Evolutionary conservation across 2,113 vertebrate species (phyloP).

Genomic region (Pelecanoides urinatrix): DNA sequence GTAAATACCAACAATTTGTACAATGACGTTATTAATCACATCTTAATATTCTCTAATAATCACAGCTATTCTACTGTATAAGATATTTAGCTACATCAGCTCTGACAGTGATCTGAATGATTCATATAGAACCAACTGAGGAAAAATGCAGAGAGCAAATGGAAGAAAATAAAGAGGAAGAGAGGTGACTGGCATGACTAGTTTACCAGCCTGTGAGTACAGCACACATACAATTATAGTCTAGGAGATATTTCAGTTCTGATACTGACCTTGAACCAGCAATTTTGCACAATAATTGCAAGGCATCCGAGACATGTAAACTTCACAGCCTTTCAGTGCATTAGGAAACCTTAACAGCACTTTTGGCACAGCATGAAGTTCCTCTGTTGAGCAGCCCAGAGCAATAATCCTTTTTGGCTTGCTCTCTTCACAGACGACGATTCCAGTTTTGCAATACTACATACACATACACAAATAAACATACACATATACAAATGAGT

Average conservation of each 20-base stretch:
- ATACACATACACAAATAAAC: background rate
- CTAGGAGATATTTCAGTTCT: background rate
- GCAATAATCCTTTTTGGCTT: slow-evolving; percentile 16
- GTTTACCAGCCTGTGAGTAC: background rate
- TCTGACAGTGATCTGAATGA: background rate
- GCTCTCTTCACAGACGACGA: background rate
- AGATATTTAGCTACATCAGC: background rate
- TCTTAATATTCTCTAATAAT: background rate
- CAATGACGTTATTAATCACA: background rate
- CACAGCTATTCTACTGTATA: background rate
- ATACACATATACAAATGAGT: background rate
- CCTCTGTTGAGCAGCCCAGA: background rate
- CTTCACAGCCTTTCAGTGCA: background rate
- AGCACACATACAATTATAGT: background rate
- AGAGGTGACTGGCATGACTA: background rate
- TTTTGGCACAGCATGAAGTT: slow-evolving; percentile 17
- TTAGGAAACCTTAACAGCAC: slow-evolving; percentile 17
- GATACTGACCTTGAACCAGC: slow-evolving; percentile 17
- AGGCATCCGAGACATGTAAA: slow-evolving; percentile 14
- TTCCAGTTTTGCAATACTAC: background rate
- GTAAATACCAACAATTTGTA: background rate
- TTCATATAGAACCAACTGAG: background rate
- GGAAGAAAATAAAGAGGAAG: background rate
- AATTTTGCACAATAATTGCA: background rate
- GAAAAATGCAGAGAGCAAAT: background rate